Evolutionary conservation across 2,888 invertebrate genomes (phyloP), one percentile per base, ranked within the genome.

Genomic region (Nomada flava): DNA sequence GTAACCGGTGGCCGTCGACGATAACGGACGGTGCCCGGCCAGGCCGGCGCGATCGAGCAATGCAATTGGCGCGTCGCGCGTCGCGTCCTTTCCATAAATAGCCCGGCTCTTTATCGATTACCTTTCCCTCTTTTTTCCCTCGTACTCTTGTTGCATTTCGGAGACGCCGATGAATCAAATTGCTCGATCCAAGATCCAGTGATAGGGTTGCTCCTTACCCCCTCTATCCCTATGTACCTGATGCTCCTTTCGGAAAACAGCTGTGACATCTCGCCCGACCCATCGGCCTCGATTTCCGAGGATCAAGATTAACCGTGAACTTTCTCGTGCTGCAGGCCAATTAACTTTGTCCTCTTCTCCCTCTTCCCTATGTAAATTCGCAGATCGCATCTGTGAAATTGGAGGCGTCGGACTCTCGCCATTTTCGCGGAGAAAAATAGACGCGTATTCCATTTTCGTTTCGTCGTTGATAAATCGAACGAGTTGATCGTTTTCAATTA

Each of bases 31-130:
- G 72, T 69, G 77, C 82, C 70, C 69, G 68, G 52, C 63, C 75
- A 20, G 62, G 18, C 63, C 57, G 69, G 29, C 63, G 74, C 84
- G 77, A 83, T 83, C 57, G 69, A 77, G 79, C 80, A 80, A 80
- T 77, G 85, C 85, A 86, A 85, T 85, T 85, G 86, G 79, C 72
- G 78, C 75, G 59, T 71, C 77, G 79, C 47, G n/a, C n/a, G n/a
- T n/a, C n/a, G n/a, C n/a, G 47, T 47, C 47, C 20, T 79, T 80
- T 70, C 81, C 85, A 77, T 83, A 86, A 86, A 81, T 86, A 83
- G 86, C 79, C 47, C 13, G 72, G 71, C 60, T 29, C 29, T 29
- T 29, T 7, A 29, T 15, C 50, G 75, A 76, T 76, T 26, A 69
- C 68, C 10, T 42, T 13, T 42, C 20, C 20, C 20, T 20, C 20